Percentiles rank a stretch among this genome's conserved stretches.
Conservation (phyloP, 1,140 invertebrate species). For the Bombus terrestris region DNA sequence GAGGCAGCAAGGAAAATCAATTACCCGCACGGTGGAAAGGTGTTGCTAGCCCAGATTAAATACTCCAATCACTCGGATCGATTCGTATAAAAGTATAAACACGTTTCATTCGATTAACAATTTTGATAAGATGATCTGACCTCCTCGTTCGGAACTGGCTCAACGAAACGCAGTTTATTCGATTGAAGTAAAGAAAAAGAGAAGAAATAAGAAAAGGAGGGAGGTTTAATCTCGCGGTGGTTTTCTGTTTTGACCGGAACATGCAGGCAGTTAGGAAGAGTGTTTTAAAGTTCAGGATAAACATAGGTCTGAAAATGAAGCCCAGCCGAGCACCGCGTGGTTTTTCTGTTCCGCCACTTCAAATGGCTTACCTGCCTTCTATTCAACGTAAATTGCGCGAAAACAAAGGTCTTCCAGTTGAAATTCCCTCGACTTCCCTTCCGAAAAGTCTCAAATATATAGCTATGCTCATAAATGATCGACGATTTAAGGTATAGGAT, state of each 20-base stretch:
- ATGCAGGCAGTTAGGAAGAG: background rate
- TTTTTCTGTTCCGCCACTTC: slow-evolving; percentile 22
- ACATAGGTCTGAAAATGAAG: background rate
- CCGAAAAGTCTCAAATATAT: background rate
- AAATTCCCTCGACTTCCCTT: background rate
- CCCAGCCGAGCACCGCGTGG: background rate
- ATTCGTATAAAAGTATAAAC: background rate
- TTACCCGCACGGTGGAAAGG: slow-evolving; percentile 48
- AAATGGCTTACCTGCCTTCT: background rate
- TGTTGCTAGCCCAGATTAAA: slow-evolving; percentile 30
- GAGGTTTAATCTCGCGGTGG: background rate
- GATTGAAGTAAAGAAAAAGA: background rate
- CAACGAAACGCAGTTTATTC: too few species aligned
- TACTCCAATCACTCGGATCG: background rate
- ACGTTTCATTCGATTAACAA: background rate
- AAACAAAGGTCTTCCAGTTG: slow-evolving; percentile 8
- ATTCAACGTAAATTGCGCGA: background rate
- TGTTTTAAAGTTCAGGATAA: slow-evolving; percentile 8
- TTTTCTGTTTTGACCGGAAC: background rate
- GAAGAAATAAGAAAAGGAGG: background rate
- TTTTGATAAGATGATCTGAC: background rate
- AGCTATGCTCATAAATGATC: background rate
- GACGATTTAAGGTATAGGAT: background rate
- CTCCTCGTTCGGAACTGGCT: background rate
- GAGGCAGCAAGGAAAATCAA: slow-evolving; percentile 63